These are phyloP conservation scores for Campopleginae sp. DNA, from an alignment of 2,888 invertebrate genomes.

Conservation along the genomic window DNA sequence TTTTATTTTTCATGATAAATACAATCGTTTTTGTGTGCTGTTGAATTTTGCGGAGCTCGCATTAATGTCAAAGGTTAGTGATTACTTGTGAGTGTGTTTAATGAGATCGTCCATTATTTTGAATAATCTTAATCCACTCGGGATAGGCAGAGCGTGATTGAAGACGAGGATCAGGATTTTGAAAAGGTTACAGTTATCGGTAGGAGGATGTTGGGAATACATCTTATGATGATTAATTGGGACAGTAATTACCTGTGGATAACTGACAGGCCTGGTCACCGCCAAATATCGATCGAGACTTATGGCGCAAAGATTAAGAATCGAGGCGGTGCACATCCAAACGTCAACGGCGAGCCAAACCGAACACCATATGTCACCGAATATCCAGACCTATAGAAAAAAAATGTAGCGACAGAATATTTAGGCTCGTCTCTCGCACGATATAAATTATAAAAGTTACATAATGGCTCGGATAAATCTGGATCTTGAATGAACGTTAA, in stretches of 20 bases:
- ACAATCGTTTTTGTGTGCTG: neutral
- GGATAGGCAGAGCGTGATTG: neutral
- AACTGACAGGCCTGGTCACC: constrained; percentile 97
- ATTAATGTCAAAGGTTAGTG: neutral
- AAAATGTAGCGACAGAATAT: constrained; percentile 20
- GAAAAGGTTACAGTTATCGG: neutral
- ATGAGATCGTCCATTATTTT: neutral
- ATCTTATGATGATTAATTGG: neutral
- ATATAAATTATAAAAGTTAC: neutral
- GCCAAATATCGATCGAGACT: constrained; percentile 98
- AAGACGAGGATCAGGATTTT: neutral
- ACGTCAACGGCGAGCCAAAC: constrained; percentile 99
- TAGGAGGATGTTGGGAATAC: neutral
- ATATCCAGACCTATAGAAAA: constrained; percentile 95
- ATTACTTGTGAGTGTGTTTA: neutral
- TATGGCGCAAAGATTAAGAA: constrained; percentile 97
- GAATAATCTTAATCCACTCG: neutral
- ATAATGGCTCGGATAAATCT: neutral
- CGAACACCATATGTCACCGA: constrained; percentile 97
- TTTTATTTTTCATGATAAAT: neutral
- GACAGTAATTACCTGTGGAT: constrained; percentile 87
- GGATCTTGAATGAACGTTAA: neutral
- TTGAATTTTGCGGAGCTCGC: neutral
- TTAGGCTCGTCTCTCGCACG: neutral
- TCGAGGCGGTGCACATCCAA: constrained; percentile 99